A percentile compares a stretch with the other conserved stretches of the same genome.
Conservation (phyloP, 2,888 invertebrate genomes). For the Muscina levida region DNA sequence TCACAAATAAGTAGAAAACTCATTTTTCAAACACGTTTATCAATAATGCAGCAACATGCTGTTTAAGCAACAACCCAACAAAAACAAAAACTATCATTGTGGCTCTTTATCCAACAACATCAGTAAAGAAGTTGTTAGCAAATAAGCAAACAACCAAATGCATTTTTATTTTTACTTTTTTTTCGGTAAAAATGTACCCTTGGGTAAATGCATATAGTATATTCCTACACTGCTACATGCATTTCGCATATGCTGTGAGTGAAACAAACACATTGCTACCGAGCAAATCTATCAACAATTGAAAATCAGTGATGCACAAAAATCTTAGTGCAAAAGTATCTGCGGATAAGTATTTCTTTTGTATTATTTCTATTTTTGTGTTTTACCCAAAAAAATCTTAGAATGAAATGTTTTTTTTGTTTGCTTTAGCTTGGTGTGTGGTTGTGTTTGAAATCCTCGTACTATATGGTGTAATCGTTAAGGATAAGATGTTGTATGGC, state of each 20-base stretch:
- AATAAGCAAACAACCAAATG: background rate
- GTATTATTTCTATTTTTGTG: background rate
- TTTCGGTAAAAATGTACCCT: too few relatives aligned
- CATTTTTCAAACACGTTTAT: slow-evolving; percentile 57
- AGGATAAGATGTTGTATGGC: background rate
- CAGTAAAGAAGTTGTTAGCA: background rate
- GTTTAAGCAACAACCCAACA: slow-evolving; percentile 26
- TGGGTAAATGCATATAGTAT: background rate
- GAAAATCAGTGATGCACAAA: slow-evolving; percentile 19
- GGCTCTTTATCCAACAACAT: background rate
- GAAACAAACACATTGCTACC: slow-evolving; percentile 2
- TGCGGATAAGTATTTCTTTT: background rate
- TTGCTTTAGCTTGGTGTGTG: too few relatives aligned
- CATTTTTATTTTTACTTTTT: too few relatives aligned
- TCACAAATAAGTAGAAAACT: slow-evolving; percentile 25
- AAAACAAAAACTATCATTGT: slow-evolving; percentile 1
- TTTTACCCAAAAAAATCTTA: background rate
- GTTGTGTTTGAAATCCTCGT: too few relatives aligned
- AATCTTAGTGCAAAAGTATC: background rate
- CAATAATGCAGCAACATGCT: slow-evolving; percentile 52
- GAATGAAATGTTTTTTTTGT: background rate
- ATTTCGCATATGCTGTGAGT: background rate
- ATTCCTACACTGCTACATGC: background rate
- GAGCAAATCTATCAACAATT: slow-evolving; percentile 7
- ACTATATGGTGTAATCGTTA: background rate